Evolutionary conservation across 2,113 vertebrate genomes (phyloP).

Genomic region (Oncorhynchus kisutch): DNA sequence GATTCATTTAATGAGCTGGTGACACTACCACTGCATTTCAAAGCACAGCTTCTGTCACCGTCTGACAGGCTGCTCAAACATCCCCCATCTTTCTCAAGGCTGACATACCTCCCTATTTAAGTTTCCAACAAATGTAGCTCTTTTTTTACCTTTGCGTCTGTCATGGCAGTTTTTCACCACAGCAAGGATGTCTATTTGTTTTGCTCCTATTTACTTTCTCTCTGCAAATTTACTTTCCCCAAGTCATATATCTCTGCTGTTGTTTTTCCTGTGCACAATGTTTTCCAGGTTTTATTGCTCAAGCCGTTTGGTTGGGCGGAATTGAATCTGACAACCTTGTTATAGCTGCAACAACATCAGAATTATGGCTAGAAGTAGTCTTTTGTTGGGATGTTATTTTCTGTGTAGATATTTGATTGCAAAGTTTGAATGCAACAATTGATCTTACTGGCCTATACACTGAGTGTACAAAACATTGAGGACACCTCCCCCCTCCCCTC

Average conservation of each 20-base stretch:
- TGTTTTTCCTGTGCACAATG: not conserved
- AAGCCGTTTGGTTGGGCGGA: not conserved
- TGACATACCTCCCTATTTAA: not conserved
- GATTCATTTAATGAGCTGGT: conserved; percentile 6
- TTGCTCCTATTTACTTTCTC: not conserved
- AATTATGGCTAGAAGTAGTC: not conserved
- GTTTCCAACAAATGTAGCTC: not conserved
- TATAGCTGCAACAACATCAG: not conserved
- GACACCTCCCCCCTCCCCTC: too few relatives aligned
- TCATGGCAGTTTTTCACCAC: conserved; percentile 4
- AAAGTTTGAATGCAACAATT: too few relatives aligned
- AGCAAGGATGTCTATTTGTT: conserved; percentile 1
- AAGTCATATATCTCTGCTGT: conserved; percentile 9
- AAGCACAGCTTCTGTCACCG: conserved; percentile 5
- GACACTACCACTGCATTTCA: conserved; percentile 5
- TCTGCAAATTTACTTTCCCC: not conserved
- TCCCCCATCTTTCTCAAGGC: conserved; percentile 6
- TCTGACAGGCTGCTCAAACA: conserved; percentile 9
- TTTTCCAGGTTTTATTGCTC: conserved; percentile 1
- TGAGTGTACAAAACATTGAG: too few relatives aligned
- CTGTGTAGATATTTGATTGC: not conserved
- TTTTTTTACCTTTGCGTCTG: not conserved
- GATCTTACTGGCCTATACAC: too few relatives aligned
- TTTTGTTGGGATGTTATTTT: not conserved
- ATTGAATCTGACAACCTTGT: conserved; percentile 6